Evolutionary conservation across 2,797 vertebrate genomes (phyloP), one percentile per base, ranked within the genome.

Genomic region (Arnoldichthys spilopterus): DNA sequence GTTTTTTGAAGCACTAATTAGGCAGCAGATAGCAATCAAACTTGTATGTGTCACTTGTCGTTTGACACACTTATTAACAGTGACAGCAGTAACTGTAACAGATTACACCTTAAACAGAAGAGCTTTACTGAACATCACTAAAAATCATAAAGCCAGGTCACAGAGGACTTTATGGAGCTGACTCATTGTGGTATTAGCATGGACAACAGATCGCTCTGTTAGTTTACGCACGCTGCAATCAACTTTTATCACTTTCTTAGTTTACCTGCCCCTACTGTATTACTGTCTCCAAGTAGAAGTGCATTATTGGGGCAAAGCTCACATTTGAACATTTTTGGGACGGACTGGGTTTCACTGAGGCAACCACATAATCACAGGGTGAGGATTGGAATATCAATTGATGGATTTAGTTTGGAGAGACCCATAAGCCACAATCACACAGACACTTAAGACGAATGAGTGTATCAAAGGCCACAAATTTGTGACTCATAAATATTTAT

Each of bases 321-420:
- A 56, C 49, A 53, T 53, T 70, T 49, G 32, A 75, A 30, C 63
- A 32, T 63, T 32, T 72, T 13, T 4, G 67, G n/a, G 72, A 26
- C 15, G 68, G 40, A 59, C 68, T 59, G 49, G 59, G 37, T 64
- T 81, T 72, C 61, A 59, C 40, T 67, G 30, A 28, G 79, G 30
- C 62, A 28, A 61, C 79, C 79, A 43, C 74, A 66, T 76, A 81
- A 72, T 72, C 18, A 54, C 62, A 67, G 74, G 9, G 20, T 80
- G 64, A 80, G 70, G 68, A 59, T 54, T 67, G 45, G 69, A 61
- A 73, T 63, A 77, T 69, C 63, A 77, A 58, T 74, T 51, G 74
- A 66, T 74, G 71, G 63, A 74, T 78, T 78, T 72, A 22, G 70
- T 62, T 69, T 68, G 32, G 58, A 72, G 11, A 32, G 54, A 18